Evolutionary conservation across 2,113 vertebrate species (phyloP).

Genomic region (Gymnarchus niloticus): DNA sequence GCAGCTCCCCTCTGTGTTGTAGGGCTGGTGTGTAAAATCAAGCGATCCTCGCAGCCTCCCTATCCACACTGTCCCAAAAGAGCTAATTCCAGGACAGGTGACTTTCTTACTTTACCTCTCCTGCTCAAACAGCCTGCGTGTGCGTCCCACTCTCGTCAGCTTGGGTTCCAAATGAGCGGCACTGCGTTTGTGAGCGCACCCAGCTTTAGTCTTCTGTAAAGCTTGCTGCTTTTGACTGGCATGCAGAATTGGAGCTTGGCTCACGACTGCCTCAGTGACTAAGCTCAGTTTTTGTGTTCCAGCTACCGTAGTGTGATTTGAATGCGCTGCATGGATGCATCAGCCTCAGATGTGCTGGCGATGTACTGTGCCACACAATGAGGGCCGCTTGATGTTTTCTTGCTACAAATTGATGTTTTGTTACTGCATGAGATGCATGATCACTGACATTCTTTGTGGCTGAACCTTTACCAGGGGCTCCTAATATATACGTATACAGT

Average conservation of each 20-base stretch:
- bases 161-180: not conserved
- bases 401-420: not conserved
- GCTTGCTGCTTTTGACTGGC: not conserved
- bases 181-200: too few relatives aligned
- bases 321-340: too few relatives aligned
- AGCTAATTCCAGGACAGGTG: conserved; percentile 74
- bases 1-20: conserved; percentile 50
- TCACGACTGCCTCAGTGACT: not conserved
- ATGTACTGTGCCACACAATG: not conserved
- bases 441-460: not conserved
- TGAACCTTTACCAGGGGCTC: not conserved
- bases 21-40: conserved; percentile 76
- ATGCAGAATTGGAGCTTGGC: not conserved
- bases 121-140: not conserved
- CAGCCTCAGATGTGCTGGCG: not conserved
- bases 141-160: not conserved
- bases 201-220: not conserved
- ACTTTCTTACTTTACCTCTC: conserved; percentile 27
- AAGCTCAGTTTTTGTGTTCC: too few relatives aligned
- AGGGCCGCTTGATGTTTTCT: not conserved
- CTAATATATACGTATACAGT: too few relatives aligned
- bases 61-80: conserved; percentile 66
- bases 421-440: not conserved
- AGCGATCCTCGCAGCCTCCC: conserved; percentile 61
- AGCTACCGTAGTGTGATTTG: too few relatives aligned